Evolutionary conservation across 2,888 invertebrate genomes (phyloP).

Genomic region (Pyrochroa serraticornis): DNA sequence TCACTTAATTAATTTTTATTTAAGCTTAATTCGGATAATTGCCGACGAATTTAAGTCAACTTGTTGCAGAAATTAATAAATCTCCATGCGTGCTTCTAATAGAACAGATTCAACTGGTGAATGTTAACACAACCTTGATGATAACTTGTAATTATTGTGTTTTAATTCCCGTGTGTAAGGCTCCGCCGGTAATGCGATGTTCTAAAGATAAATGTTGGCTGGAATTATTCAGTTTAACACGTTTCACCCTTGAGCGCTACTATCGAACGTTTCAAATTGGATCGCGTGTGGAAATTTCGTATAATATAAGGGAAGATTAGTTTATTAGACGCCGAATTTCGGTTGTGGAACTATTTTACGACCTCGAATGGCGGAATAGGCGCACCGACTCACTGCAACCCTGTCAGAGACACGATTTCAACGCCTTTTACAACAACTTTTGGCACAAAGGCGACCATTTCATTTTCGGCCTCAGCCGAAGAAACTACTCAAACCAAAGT

Average conservation of each 20-base stretch:
- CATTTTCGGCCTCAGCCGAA: no score
- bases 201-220: conserved; percentile 4
- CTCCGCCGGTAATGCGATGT: background rate
- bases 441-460: no score
- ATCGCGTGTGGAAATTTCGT: conserved; percentile 4
- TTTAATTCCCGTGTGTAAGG: conserved; percentile 2
- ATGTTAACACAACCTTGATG: background rate
- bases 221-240: conserved; percentile 4
- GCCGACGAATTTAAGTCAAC: conserved; percentile 1
- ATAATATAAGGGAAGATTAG: conserved; percentile 1
- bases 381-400: no score
- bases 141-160: conserved; percentile 1
- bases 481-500: no score
- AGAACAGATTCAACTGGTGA: conserved; percentile 7
- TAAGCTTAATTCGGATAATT: no score
- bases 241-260: background rate
- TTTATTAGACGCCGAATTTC: background rate
- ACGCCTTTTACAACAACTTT: no score
- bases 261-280: background rate
- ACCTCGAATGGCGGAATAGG: no score
- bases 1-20: no score
- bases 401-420: no score
- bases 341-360: no score
- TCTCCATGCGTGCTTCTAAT: conserved; percentile 15
- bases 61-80: conserved; percentile 16